Conservation (phyloP, 92 coral and sea anemone genomes). For the Palythoa grandis region DNA sequence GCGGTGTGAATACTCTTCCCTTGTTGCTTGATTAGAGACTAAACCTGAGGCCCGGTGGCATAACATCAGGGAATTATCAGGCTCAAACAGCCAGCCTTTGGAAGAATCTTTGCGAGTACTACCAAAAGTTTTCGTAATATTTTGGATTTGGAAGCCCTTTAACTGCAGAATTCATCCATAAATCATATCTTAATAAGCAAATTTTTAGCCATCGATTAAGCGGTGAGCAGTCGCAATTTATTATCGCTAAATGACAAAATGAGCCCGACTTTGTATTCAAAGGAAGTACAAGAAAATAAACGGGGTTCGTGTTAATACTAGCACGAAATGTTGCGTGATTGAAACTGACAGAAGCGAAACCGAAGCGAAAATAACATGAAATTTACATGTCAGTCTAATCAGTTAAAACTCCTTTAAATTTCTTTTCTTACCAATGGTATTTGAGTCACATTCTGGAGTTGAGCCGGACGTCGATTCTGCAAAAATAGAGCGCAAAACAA, state of each 20-base stretch:
- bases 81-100: not conserved
- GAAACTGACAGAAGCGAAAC: constrained; percentile 8
- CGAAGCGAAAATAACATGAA: not conserved
- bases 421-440: constrained; percentile 8
- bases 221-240: not conserved
- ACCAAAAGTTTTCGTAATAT: not conserved
- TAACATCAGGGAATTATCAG: constrained; percentile 5
- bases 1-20: not conserved
- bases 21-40: not conserved
- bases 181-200: not conserved
- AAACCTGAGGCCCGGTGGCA: too few species aligned
- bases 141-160: not conserved
- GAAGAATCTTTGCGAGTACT: not conserved
- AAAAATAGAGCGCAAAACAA: not conserved
- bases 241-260: constrained; percentile 6
- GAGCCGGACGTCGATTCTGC: constrained; percentile 48
- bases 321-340: not conserved
- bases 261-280: constrained; percentile 2
- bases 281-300: constrained; percentile 1
- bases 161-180: not conserved
- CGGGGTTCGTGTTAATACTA: not conserved
- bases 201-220: not conserved
- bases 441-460: constrained; percentile 32
- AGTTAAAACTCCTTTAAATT: not conserved
- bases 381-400: not conserved